Evolutionary conservation across 2,113 vertebrate species (phyloP), one percentile per base, ranked within the genome.

Genomic region (Apistogramma diplotaenia): DNA sequence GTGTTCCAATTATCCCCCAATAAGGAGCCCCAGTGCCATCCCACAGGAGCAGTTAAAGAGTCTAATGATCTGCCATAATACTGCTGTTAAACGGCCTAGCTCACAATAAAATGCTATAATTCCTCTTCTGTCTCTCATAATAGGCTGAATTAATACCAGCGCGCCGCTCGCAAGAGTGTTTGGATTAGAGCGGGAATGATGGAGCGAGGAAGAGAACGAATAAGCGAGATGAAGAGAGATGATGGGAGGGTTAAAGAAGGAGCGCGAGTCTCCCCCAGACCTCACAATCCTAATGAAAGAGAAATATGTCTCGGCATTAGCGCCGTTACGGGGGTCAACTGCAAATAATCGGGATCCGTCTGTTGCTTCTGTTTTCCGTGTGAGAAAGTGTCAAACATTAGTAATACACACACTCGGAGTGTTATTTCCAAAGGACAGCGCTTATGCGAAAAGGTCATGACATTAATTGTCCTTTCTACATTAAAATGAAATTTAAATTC

Each of bases 21-120:
- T 88, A 89, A 81, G 77, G 62, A 92, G 73, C 83, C 90, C 85
- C 76, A 55, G 82, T 56, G 37, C 60, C 76, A 59, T 92, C 93
- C 91, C 94, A 53, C 80, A 83, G 89, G 90, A 93, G 77, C 76
- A 62, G 89, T 94, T 94, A 89, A 93, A 91, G 88, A 93, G 89
- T 91, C 92, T 94, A 94, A 95, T 94, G 94, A 94, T 94, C 90
- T 85, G 82, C 94, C 86, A 88, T 93, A 93, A 95, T 91, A 79
- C 92, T 87, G 89, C 92, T 90, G 93, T 93, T 94, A 94, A 94
- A 95, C 86, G 87, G 87, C 86, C 91, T 56, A 51, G 85, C 88
- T 86, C 86, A 91, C 93, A 92, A 92, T 94, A 93, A 93, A 95
- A 91, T 86, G 82, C 90, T 93, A 90, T 91, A 91, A 95, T 94